phyloP scores from a whole-genome alignment of 2,797 vertebrate species.

The Corythornis leucogaster region DNA sequence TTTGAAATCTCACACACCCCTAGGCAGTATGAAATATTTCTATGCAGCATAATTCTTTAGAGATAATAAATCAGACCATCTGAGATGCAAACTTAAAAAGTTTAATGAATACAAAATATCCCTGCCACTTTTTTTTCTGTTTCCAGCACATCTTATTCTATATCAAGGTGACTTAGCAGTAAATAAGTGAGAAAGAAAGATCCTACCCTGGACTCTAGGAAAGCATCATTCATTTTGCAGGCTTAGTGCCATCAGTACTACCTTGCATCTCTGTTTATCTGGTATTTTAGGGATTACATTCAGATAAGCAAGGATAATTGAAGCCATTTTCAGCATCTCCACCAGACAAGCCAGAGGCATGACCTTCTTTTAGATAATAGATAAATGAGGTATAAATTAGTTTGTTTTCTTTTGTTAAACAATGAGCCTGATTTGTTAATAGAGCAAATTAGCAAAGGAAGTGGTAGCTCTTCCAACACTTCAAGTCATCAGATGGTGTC shows the following conservation, averaged over 20 bases:
- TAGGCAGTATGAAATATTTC: background rate
- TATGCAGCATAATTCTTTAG: background rate
- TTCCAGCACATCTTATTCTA: background rate
- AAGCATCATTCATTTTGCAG: background rate
- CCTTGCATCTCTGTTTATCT: constrained; percentile 31
- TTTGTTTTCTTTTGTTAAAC: background rate
- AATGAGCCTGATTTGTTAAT: background rate
- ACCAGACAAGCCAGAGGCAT: constrained; percentile 35
- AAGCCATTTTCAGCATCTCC: constrained; percentile 58
- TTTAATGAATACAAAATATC: background rate
- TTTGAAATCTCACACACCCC: background rate
- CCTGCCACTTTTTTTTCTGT: background rate
- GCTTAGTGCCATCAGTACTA: background rate
- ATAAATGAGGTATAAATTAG: background rate
- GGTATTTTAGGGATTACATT: constrained; percentile 29
- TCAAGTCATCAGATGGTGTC: background rate
- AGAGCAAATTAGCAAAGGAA: background rate
- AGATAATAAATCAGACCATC: background rate
- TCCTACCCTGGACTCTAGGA: background rate
- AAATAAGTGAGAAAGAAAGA: background rate
- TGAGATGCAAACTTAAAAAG: background rate
- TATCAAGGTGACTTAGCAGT: background rate
- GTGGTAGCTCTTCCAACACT: background rate
- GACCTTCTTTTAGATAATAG: background rate
- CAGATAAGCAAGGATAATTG: constrained; percentile 58